Evolutionary conservation across 2,113 vertebrate species (phyloP), one percentile per base, ranked within the genome.

Genomic region (Rynchops niger): DNA sequence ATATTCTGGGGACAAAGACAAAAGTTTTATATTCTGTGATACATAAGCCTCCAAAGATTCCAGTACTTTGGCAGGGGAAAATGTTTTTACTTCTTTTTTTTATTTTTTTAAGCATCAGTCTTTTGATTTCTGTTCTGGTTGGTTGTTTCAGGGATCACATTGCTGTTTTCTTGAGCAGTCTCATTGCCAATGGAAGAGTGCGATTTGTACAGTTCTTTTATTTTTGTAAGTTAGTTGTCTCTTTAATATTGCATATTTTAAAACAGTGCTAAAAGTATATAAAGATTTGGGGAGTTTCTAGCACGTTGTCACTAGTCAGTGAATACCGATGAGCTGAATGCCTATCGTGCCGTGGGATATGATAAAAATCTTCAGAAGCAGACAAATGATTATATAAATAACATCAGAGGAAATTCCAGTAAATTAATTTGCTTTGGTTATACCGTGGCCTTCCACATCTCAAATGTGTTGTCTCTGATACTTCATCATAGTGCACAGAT

Each of bases 231-330:
- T 97, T 94, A 95, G 80, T 94, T 94, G 52, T 40, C 88, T 29
- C 92, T 97, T 96, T 93, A 80, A 88, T 82, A 84, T 81, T 92
- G n/a, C 76, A 63, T 81, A 97, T 96, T 97, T 97, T 96, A 85
- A 53, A 96, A 58, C 85, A 93, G 74, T 20, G 11, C 85, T 96
- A 22, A 49, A 92, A 95, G 83, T 96, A 82, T 86, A 85, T 93
- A 74, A 76, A 80, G 30, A 86, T 94, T 95, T 85, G 7, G 20
- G 55, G 70, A 92, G 84, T 90, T 71, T 92, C 90, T 86, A 88
- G 79, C 65, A 96, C 32, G 62, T 92, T 86, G 95, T 81, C 67
- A 45, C 52, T 94, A 65, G 89, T 92, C 71, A 88, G 49, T 95
- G 82, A 88, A 89, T 92, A 66, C 38, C 1, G 2, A 62, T 74